Base-by-base conservation (phyloP, 2,113 vertebrate genomes). In the Hemichromis elongatus region DNA sequence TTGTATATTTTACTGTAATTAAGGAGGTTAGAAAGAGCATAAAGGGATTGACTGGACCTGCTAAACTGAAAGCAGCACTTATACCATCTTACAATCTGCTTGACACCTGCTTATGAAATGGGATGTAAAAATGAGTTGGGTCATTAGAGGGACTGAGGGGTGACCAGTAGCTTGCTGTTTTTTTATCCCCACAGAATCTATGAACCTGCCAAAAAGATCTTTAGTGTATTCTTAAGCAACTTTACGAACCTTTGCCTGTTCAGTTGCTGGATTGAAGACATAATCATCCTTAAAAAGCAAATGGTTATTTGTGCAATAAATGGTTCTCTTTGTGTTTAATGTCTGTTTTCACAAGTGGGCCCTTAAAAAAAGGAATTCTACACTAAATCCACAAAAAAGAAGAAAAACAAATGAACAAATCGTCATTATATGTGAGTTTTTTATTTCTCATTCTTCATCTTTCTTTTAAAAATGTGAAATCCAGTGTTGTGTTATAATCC, bases 231-330 rank as follows among this genome's bases (percentile, higher is more conserved):
- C 53, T 59, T 24, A 40, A 66, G 47, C 40, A 82, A 54, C 14
- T 79, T 77, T 63, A 77, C 63, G 19, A 82, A 42, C 12, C 21
- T 45, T 80, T 77, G 55, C 42, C 50, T 70, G 26, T 50, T 79
- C 73, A 78, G 24, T 33, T n/a, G 18, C 57, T 59, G 77, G 68
- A 53, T 14, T 84, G 66, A 87, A 79, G 73, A 83, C 18, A 80
- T 80, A 75, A 86, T 89, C 40, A 78, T 18, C 26, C 47, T 61
- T 79, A 42, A 77, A 87, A 80, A 80, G 59, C 59, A 90, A 91
- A 90, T 70, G 6, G 52, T 86, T 61, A 73, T 87, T 86, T 83
- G 59, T 66, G 75, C 47, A 83, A 66, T 75, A 55, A 81, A 77
- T 40, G 77, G 81, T 84, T 84, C 10, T 75, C 30, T 21, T 21